These are phyloP conservation scores for Scartelaos histophorus DNA, from an alignment of 2,113 vertebrate genomes.

Conservation along the genomic window DNA sequence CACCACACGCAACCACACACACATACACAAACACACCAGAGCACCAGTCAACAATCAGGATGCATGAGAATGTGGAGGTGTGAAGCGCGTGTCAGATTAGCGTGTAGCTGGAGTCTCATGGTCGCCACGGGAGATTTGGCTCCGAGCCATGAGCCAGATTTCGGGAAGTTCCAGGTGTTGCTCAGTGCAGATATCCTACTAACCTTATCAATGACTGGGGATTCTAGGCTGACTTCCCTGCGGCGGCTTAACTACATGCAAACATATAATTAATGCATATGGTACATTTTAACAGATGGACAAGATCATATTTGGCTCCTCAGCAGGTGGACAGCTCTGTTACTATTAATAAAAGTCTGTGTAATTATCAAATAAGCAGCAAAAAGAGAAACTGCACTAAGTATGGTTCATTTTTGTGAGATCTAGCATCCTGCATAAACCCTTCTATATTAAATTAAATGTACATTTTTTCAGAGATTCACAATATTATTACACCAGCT, in stretches of 20 bases:
- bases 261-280: conserved; percentile 15
- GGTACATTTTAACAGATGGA: neutral
- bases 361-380: conserved; percentile 1
- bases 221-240: conserved; percentile 25
- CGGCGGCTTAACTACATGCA: conserved; percentile 29
- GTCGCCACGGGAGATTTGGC: conserved; percentile 62
- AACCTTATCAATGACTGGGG: conserved; percentile 57
- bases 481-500: too few species aligned
- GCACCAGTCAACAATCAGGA: conserved; percentile 45
- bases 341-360: neutral
- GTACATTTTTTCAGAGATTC: too few species aligned
- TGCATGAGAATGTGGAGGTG: conserved; percentile 58
- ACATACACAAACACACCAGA: neutral
- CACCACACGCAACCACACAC: neutral
- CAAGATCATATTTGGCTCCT: conserved; percentile 14
- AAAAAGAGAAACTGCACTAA: conserved; percentile 10
- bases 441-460: too few species aligned
- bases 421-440: conserved; percentile 4
- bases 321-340: conserved; percentile 8
- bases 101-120: conserved; percentile 63
- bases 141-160: conserved; percentile 62
- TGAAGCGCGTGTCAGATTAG: conserved; percentile 61
- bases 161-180: conserved; percentile 68
- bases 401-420: conserved; percentile 25
- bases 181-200: conserved; percentile 48